Percentiles rank a stretch among this genome's conserved stretches.
Evolutionary conservation across 2,113 vertebrate genomes (phyloP).

Genomic region (Pelecanus crispus): DNA sequence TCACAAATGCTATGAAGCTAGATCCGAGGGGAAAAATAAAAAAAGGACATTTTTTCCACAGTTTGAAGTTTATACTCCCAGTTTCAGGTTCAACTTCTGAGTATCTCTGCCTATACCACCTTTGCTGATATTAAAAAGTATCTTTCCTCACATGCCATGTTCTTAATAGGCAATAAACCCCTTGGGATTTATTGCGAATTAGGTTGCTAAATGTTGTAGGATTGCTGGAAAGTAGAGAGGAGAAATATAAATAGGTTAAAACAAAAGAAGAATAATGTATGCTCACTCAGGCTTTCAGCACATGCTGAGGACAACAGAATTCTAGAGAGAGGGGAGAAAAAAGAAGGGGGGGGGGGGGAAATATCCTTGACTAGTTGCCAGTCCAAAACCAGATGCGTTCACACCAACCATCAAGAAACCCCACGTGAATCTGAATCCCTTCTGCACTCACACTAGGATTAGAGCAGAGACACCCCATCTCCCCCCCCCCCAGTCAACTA

Average conservation of each 20-base stretch:
- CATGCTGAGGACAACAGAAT: not conserved
- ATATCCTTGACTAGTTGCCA: not conserved
- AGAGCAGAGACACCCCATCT: not conserved
- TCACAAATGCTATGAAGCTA: not conserved
- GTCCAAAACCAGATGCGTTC: fast-evolving
- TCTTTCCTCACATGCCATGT: not conserved
- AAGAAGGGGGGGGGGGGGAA: not conserved
- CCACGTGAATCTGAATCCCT: not conserved
- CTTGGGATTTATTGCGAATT: not conserved
- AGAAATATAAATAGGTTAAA: not conserved
- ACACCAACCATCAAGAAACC: not conserved
- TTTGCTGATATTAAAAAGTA: not conserved
- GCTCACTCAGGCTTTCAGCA: not conserved
- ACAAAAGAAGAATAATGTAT: not conserved
- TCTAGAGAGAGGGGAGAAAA: not conserved
- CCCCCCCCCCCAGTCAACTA: not conserved
- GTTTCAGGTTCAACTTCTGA: not conserved
- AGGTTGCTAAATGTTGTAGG: not conserved
- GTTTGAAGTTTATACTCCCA: not conserved
- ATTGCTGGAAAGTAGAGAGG: not conserved
- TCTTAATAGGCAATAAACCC: not conserved
- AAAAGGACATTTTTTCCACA: not conserved
- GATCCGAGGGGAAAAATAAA: not conserved
- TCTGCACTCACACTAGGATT: not conserved
- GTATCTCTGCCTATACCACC: not conserved